Conservation (phyloP, 2,888 invertebrate species). For the Clitarchus hookeri region DNA sequence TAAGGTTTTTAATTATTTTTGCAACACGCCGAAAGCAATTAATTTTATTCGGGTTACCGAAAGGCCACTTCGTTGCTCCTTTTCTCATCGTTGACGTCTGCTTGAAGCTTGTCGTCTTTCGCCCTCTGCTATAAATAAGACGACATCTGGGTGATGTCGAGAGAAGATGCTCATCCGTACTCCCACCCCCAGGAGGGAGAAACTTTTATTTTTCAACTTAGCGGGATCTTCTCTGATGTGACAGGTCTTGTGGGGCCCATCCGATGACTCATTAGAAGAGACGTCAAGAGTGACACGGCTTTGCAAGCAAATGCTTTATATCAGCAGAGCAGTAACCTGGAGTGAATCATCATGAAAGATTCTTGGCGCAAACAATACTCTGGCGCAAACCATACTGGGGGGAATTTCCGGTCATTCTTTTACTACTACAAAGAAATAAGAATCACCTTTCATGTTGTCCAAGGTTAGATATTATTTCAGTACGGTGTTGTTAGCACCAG, state of each 20-base stretch:
- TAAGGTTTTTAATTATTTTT: too few relatives aligned
- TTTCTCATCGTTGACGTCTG: not conserved
- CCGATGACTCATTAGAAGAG: not conserved
- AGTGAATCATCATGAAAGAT: not conserved
- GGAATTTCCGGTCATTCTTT: too few relatives aligned
- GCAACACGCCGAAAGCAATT: not conserved
- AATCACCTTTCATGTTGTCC: too few relatives aligned
- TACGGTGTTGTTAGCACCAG: too few relatives aligned
- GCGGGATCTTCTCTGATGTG: not conserved
- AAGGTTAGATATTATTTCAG: too few relatives aligned
- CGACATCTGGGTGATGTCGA: slow-evolving; percentile 15
- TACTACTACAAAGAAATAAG: too few relatives aligned
- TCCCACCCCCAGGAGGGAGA: not conserved
- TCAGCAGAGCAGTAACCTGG: not conserved
- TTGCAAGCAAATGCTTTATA: not conserved
- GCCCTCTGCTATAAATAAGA: not conserved
- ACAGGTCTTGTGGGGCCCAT: not conserved
- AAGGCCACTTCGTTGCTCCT: not conserved
- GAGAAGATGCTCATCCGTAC: not conserved
- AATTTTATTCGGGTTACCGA: not conserved
- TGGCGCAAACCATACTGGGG: too few relatives aligned
- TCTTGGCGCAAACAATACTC: too few relatives aligned
- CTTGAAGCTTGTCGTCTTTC: not conserved
- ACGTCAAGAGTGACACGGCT: not conserved
- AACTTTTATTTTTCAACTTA: not conserved